Evolutionary conservation across 1,140 invertebrate species (phyloP).

Genomic region (Bombus superbus): DNA sequence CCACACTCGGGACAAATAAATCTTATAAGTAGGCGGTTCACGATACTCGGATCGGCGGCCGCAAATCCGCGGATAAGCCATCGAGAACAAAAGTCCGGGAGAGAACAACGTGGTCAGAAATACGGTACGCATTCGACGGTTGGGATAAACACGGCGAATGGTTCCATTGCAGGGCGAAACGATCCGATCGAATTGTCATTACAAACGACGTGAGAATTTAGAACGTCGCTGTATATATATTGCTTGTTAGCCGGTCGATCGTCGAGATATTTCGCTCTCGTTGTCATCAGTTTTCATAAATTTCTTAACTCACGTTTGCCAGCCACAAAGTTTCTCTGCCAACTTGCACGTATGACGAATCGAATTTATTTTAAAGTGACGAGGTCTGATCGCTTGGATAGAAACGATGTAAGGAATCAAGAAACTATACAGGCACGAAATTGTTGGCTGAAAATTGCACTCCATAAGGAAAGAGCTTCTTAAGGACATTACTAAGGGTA

Average conservation of each 20-base stretch:
- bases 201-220: slow-evolving; percentile 68
- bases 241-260: slow-evolving; percentile 55
- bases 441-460: not conserved
- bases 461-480: not conserved
- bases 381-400: not conserved
- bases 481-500: not conserved
- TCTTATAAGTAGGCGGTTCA: slow-evolving; percentile 71
- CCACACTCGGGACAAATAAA: slow-evolving; percentile 53
- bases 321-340: not conserved
- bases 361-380: slow-evolving; percentile 57
- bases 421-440: not conserved
- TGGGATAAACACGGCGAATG: slow-evolving; percentile 48
- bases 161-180: slow-evolving; percentile 32
- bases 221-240: slow-evolving; percentile 62
- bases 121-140: slow-evolving; percentile 40
- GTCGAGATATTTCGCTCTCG: slow-evolving; percentile 28
- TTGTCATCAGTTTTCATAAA: slow-evolving; percentile 48
- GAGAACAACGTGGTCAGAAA: slow-evolving; percentile 47
- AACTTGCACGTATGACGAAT: slow-evolving; percentile 31
- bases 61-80: slow-evolving; percentile 70
- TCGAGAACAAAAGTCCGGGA: slow-evolving; percentile 62
- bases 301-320: slow-evolving; percentile 56
- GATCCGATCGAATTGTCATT: slow-evolving; percentile 68
- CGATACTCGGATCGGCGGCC: slow-evolving; percentile 61
- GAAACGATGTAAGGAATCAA: not conserved